Percentiles rank a stretch among this genome's conserved stretches.
Conservation (phyloP, 2,113 vertebrate genomes). For the Corvus cornix region DNA sequence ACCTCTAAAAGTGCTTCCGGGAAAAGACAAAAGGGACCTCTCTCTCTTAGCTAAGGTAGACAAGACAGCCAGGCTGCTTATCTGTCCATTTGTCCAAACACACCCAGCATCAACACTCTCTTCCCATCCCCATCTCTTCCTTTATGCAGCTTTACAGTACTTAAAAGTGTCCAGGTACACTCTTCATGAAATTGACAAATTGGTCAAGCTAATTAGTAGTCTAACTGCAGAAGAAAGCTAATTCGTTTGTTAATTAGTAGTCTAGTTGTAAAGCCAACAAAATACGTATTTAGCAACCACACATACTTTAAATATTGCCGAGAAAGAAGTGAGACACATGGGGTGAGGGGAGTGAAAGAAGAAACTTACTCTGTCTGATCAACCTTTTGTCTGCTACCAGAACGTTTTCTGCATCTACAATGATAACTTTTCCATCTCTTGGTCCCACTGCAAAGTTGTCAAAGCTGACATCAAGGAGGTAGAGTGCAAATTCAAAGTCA, state of each 20-base stretch:
- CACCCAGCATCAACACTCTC: accelerated
- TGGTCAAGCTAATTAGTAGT: not conserved
- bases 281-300: not conserved
- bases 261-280: not conserved
- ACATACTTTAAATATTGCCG: not conserved
- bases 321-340: not conserved
- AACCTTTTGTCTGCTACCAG: slow-evolving; percentile 97
- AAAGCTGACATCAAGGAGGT: slow-evolving; percentile 98
- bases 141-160: not conserved
- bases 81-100: not conserved
- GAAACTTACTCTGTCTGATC: slow-evolving; percentile 95
- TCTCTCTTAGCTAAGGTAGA: not conserved
- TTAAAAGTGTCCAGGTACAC: not conserved
- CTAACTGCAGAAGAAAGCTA: not conserved
- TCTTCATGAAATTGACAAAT: not conserved
- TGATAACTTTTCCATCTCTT: slow-evolving; percentile 94
- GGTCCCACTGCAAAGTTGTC: slow-evolving; percentile 98
- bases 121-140: not conserved
- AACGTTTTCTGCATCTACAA: slow-evolving; percentile 98
- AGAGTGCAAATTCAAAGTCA: slow-evolving; percentile 99
- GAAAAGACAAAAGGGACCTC: not conserved
- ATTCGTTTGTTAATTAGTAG: not conserved
- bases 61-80: not conserved
- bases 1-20: not conserved
- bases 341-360: not conserved